Evolutionary conservation across 1,140 invertebrate species (phyloP).

Genomic region (Ptiloglossa arizonensis): DNA sequence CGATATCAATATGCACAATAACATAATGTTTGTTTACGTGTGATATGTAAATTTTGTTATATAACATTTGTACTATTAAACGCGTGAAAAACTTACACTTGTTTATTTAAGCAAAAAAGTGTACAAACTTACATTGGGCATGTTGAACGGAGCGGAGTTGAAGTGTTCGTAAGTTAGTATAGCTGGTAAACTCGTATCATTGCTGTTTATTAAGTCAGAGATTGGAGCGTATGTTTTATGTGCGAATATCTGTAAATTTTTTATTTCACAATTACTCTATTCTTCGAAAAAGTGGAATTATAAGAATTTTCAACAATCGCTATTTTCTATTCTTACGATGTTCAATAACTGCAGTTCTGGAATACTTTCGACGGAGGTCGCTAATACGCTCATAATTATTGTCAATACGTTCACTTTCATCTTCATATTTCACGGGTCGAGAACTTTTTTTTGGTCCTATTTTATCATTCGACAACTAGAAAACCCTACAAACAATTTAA

Average conservation of each 20-base stretch:
- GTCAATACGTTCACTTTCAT: background rate
- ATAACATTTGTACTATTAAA: background rate
- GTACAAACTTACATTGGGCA: slow-evolving; percentile 44
- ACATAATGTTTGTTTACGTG: no score
- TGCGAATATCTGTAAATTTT: slow-evolving; percentile 46
- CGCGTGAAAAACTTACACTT: no score
- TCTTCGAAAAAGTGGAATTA: background rate
- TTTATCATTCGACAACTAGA: background rate
- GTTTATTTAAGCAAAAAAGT: no score
- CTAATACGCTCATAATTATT: background rate
- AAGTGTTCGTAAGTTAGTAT: slow-evolving; percentile 55
- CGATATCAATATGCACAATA: background rate
- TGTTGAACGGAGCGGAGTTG: slow-evolving; percentile 9
- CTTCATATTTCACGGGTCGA: background rate
- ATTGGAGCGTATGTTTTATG: slow-evolving; percentile 53
- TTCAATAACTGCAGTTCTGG: slow-evolving; percentile 43
- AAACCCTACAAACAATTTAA: background rate
- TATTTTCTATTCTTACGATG: slow-evolving; percentile 38
- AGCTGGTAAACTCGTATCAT: slow-evolving; percentile 17
- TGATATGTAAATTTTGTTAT: background rate
- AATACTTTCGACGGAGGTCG: background rate
- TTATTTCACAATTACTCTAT: background rate
- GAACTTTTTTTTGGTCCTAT: background rate
- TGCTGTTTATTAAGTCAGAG: background rate
- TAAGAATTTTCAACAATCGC: background rate